Evolutionary conservation across 1,140 invertebrate species (phyloP).

Genomic region (Ceratosolen solmsi): DNA sequence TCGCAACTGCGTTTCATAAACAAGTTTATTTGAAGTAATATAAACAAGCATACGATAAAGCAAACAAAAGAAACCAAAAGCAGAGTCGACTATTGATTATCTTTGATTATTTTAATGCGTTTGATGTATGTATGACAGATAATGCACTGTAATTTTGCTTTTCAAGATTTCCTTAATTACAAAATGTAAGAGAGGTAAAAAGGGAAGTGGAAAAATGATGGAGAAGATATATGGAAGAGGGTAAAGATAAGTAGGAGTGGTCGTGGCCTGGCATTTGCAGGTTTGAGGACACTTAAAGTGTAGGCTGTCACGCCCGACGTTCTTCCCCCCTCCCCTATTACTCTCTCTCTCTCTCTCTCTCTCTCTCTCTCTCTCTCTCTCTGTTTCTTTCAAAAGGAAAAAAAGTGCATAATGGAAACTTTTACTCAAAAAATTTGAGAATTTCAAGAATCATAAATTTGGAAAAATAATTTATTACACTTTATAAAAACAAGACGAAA

Average conservation of each 20-base stretch:
- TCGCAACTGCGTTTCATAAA: no score
- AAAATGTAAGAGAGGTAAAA: background rate
- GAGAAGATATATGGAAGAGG: constrained; percentile 5
- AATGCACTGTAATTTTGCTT: background rate
- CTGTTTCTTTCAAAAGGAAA: no score
- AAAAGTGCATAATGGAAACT: constrained; percentile 14
- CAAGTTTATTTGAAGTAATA: no score
- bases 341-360: no score
- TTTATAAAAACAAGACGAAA: background rate
- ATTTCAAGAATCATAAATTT: background rate
- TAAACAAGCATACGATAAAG: no score
- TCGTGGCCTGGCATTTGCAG: background rate
- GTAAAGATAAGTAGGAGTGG: background rate
- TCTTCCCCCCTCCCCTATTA: no score
- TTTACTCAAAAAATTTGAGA: background rate
- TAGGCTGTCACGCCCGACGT: background rate
- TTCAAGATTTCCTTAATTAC: background rate
- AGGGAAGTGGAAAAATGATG: background rate
- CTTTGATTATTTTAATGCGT: no score
- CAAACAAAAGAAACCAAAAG: no score
- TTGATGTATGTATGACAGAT: no score
- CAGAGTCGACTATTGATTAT: no score
- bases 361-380: no score
- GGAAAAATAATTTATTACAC: background rate
- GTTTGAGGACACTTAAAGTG: background rate